Base-by-base conservation (phyloP, 2,113 vertebrate species). In the Lepisosteus oculatus region DNA sequence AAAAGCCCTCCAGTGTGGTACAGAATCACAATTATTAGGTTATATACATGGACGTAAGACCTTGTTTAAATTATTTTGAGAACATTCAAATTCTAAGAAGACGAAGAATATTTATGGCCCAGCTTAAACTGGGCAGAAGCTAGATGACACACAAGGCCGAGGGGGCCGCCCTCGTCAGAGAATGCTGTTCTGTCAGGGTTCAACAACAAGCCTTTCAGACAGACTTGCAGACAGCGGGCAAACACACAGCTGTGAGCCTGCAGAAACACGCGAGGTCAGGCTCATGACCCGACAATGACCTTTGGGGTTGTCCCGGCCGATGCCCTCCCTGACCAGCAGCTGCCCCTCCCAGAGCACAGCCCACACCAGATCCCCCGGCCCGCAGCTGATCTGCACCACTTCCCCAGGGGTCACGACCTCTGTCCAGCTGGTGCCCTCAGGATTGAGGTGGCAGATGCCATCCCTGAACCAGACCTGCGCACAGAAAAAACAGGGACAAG, bases 321-420 rank as follows among this genome's bases (percentile, higher is more conserved):
- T 92, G 68, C 97, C 96, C 84, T 98, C 94, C 71, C 97, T 93
- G 77, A 97, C 96, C 62, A 98, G 88, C 57, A 97, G 90, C 77
- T 98, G 95, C 2, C 97, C 97, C 82, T 99, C 97, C 97, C 96
- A 99, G 57, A 98, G 91, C 15, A 95, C 95, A 3, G 90, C 97
- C 97, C 97, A 99, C 2, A 99, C 81, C 70, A 99, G 93, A 71
- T 99, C 96, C 45, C 91, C 90, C 0, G 96, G 94, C 2, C 97
- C 97, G 72, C 96, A 97, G 87, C 95, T 98, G 83, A 99, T 93
- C 91, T 99, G 97, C 9, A 96, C 91, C n/a, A 93, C 97, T 82
- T 99, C 97, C 44, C 93, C 95, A 0, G 96, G 97, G 42, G 93
- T 88, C 13, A 80, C 43, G 43, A 98, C 76, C 68, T 95, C 90